Base-by-base conservation (phyloP, 1,140 invertebrate species). In the Laupala kohalensis region DNA sequence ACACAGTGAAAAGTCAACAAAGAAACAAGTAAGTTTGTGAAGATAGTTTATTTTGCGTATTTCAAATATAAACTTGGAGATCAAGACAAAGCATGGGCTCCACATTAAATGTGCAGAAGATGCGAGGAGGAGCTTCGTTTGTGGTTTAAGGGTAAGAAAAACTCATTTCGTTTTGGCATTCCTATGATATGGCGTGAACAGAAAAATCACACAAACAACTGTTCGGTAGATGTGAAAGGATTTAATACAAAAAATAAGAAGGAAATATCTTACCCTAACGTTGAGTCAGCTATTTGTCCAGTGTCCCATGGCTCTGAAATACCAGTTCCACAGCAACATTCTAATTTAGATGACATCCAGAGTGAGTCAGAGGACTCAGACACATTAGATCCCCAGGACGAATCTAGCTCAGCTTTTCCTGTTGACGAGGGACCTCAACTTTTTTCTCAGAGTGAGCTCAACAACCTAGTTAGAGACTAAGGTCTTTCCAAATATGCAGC, bases 161-260 rank as follows among this genome's bases (percentile, higher is more conserved):
- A 25, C 6, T 29, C 67, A 64, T 69, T 75, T 37, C 26, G 66
- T 12, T 75, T 74, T 72, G 74, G 37, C 23, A 66, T 71, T 25
- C 77, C 76, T n/a, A 77, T 75, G 73, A 70, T 75, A 64, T 78
- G 77, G 75, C 63, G 69, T 15, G 74, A 77, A 69, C 75, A 73
- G 25, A 64, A 25, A 63, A 71, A 77, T 71, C 75, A 77, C 72
- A 70, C 63, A 64, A 73, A 29, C 30, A 75, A 76, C 72, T 77
- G 75, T 62, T 78, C 71, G 76, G 77, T 64, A 6, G 75, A 73
- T 63, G 66, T 69, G 25, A 75, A 69, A 70, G 74, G 75, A 19
- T 70, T 74, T 53, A 69, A 29, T 27, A 26, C 68, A 26, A 69
- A 69, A 29, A 69, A 69, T 28, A 53, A 69, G 28, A 69, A 69